Evolutionary conservation across 1,140 invertebrate genomes (phyloP), one percentile per base, ranked within the genome.

Genomic region (Gonioctena quinquepunctata): DNA sequence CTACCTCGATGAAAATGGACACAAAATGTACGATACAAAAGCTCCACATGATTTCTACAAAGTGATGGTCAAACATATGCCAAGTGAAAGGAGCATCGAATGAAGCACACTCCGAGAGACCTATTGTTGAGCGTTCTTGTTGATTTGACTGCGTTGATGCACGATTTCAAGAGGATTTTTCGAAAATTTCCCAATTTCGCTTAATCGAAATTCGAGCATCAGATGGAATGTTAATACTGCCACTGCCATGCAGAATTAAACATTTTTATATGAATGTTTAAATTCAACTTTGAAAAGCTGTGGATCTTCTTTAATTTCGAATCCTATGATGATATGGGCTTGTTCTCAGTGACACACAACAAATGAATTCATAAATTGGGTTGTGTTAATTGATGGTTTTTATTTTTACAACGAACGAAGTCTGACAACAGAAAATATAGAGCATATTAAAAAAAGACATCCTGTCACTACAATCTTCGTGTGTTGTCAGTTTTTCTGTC

Each of bases 31-130:
- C 71, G 78, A 83, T 11, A 84, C 86, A 4, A 82, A 84, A 48
- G 75, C 88, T 33, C 90, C 90, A 0, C 90, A 91, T 74, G 84
- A 88, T 54, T 86, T 87, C 33, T 82, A 91, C 18, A 90, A 90
- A 80, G 83, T 91, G 13, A 87, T 91, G 84, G 83, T 86, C 4
- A 89, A 89, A 75, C 54, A 73, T 13, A 23, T 78, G 27, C 57
- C 62, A 11, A 65, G 28, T 19, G 68, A 33, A 69, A 25, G 13
- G 18, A 11, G 33, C 11, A 42, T 11, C 0, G 13, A 42, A 13
- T 42, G 33, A 42, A 57, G 22, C 13, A 59, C 23, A 3, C 18
- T 18, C 42, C 28, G 8, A 50, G 63, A 2, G 11, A 5, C 21
- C 52, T 22, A 56, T n/a, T 63, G 57, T 64, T 64, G 28, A 42